These are phyloP conservation scores for Holothuria leucospilota DNA, from an alignment of 53 echinoderm and acorn worm genomes.

Conservation along the genomic window DNA sequence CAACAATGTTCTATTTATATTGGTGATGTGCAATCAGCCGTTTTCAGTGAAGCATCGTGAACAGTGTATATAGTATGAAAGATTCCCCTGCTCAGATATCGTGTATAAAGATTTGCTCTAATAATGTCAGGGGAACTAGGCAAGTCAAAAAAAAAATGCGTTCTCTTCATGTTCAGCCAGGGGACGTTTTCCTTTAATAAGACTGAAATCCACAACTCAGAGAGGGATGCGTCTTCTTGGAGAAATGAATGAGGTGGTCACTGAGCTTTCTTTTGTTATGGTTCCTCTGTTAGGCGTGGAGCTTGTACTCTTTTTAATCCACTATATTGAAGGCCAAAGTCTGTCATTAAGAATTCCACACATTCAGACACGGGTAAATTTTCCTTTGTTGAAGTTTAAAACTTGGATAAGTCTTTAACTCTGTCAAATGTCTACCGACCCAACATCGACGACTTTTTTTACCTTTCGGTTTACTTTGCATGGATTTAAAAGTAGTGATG, in stretches of 20 bases:
- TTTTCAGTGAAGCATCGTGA: too few relatives aligned
- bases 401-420: neutral
- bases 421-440: neutral
- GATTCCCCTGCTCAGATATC: too few relatives aligned
- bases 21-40: too few relatives aligned
- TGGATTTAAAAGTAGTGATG: neutral
- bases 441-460: neutral
- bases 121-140: neutral
- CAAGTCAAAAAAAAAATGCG: too few relatives aligned
- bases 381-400: neutral
- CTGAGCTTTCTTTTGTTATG: neutral
- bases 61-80: too few relatives aligned
- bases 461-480: neutral
- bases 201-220: too few relatives aligned
- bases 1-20: too few relatives aligned
- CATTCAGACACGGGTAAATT: neutral
- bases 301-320: neutral
- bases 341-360: too few relatives aligned
- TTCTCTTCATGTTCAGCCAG: too few relatives aligned
- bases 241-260: slow-evolving; percentile 8
- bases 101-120: too few relatives aligned
- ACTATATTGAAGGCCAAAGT: too few relatives aligned
- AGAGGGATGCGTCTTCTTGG: neutral
- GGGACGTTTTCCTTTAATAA: too few relatives aligned
- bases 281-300: neutral